A percentile compares a stretch with the other conserved stretches of the same genome.
These are phyloP conservation scores for Nemurella pictetii DNA, from an alignment of 2,888 invertebrate genomes.

Conservation along the genomic window DNA sequence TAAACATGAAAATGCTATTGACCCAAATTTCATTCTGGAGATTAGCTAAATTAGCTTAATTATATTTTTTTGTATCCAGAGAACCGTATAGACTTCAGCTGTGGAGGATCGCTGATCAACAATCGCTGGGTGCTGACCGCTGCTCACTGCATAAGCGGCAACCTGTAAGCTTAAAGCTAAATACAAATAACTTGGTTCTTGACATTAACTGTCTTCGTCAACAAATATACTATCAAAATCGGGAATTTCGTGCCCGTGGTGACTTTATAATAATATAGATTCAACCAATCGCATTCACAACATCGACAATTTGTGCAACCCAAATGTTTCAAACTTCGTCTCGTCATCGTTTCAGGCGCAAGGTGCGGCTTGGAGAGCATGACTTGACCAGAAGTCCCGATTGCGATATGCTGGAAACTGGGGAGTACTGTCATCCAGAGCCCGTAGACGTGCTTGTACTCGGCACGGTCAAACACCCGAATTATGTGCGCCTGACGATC, in stretches of 20 bases:
- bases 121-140: background rate
- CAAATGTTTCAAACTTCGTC: too few relatives aligned
- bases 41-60: too few relatives aligned
- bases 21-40: background rate
- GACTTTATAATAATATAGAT: too few relatives aligned
- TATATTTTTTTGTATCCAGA: too few relatives aligned
- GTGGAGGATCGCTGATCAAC: slow-evolving; percentile 1
- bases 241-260: too few relatives aligned
- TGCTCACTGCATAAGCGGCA: background rate
- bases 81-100: background rate
- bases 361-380: slow-evolving; percentile 66
- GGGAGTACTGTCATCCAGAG: slow-evolving; percentile 19
- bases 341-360: background rate
- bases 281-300: too few relatives aligned
- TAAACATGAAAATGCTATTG: too few relatives aligned
- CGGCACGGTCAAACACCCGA: slow-evolving; percentile 57
- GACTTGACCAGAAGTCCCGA: slow-evolving; percentile 50
- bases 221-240: background rate
- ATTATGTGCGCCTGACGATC: slow-evolving; percentile 55
- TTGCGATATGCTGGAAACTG: slow-evolving; percentile 45
- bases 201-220: too few relatives aligned
- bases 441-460: slow-evolving; percentile 55
- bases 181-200: too few relatives aligned
- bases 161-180: background rate
- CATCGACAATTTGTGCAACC: too few relatives aligned